These are phyloP conservation scores for Drosophila peninsularis DNA, from an alignment of 2,888 invertebrate species.

Conservation along the genomic window DNA sequence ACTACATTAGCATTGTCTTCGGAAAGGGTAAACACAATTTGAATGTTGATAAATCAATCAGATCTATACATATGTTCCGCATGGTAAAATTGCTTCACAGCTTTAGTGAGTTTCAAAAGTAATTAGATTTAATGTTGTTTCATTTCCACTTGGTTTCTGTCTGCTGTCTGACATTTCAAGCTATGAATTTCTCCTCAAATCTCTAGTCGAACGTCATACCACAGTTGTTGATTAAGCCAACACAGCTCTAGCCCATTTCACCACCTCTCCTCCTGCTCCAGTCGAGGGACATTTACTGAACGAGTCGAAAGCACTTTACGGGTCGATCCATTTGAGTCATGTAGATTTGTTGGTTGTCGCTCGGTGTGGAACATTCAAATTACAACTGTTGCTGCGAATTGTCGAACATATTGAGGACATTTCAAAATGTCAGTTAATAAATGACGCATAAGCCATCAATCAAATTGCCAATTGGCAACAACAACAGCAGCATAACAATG, in stretches of 20 bases:
- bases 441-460: conserved; percentile 58
- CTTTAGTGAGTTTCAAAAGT: too few species aligned
- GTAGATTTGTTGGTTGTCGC: conserved; percentile 14
- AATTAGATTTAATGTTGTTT: not conserved
- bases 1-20: not conserved
- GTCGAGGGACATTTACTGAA: not conserved
- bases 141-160: not conserved
- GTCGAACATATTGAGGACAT: conserved; percentile 52
- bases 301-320: conserved; percentile 7
- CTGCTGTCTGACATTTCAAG: not conserved
- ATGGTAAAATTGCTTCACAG: not conserved
- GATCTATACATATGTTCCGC: not conserved
- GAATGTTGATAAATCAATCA: not conserved
- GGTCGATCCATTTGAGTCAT: conserved; percentile 17
- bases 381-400: conserved; percentile 51
- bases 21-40: not conserved
- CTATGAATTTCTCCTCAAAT: not conserved
- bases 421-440: conserved; percentile 49
- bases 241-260: not conserved
- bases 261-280: not conserved
- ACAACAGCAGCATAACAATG: conserved; percentile 17
- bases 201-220: not conserved
- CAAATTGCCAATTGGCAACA: conserved; percentile 43
- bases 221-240: not conserved
- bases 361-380: conserved; percentile 47